phyloP scores from a whole-genome alignment of 2,888 invertebrate species.

The Drosophila pseudotakahashii region DNA sequence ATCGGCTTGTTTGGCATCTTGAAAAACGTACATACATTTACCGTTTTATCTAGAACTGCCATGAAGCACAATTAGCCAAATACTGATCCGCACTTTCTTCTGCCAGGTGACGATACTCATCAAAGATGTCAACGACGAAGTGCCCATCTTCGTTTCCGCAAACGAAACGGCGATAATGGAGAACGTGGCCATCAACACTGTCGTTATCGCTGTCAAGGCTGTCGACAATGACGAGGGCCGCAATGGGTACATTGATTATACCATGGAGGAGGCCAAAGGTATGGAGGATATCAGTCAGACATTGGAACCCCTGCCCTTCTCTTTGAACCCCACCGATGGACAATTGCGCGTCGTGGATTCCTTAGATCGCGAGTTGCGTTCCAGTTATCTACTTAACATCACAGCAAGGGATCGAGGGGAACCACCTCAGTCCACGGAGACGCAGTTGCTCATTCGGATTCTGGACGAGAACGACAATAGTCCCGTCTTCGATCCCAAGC shows the following conservation, averaged over 20 bases:
- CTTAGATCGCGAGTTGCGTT: constrained; percentile 92
- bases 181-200: constrained; percentile 93
- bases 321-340: constrained; percentile 94
- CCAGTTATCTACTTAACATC: constrained; percentile 90
- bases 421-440: constrained; percentile 89
- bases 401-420: constrained; percentile 95
- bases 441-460: constrained; percentile 89
- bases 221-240: constrained; percentile 95
- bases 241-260: constrained; percentile 95
- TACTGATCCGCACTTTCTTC: constrained; percentile 12
- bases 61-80: constrained; percentile 28
- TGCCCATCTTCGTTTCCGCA: constrained; percentile 92
- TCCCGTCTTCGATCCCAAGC: constrained; percentile 94
- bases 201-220: constrained; percentile 95
- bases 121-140: constrained; percentile 96
- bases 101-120: constrained; percentile 93
- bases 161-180: constrained; percentile 92
- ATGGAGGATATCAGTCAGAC: constrained; percentile 9
- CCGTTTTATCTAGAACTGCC: constrained; percentile 15
- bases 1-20: constrained; percentile 7
- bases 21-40: constrained; percentile 18
- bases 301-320: constrained; percentile 86
- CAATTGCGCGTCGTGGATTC: constrained; percentile 92
- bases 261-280: constrained; percentile 84
- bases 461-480: constrained; percentile 96